These are phyloP conservation scores for Muntiacus reevesi DNA, from an alignment of 2,113 vertebrate species.

Conservation along the genomic window DNA sequence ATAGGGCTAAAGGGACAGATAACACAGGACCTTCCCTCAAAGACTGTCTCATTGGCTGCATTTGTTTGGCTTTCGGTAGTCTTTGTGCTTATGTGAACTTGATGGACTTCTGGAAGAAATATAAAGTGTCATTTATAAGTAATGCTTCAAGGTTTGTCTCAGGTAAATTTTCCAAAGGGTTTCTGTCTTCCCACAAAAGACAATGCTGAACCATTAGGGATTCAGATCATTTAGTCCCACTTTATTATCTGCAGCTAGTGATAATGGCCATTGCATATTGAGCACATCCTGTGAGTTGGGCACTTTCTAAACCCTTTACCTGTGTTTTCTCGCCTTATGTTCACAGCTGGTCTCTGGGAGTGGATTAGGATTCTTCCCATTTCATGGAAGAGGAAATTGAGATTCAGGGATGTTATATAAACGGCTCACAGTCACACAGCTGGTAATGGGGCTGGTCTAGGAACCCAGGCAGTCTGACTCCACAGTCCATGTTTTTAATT, in stretches of 20 bases:
- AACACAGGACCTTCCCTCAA: background rate
- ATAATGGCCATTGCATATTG: accelerated
- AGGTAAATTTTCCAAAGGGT: background rate
- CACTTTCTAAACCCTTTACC: background rate
- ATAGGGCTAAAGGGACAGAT: background rate
- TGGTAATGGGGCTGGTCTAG: background rate
- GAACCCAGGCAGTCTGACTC: background rate
- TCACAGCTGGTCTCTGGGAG: background rate
- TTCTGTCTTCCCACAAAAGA: background rate
- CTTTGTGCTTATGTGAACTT: background rate
- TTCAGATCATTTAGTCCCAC: background rate
- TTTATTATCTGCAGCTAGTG: background rate
- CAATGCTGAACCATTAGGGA: background rate
- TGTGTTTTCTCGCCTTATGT: background rate
- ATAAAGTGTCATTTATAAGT: background rate
- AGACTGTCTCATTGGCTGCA: background rate
- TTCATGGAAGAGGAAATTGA: background rate
- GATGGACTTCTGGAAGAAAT: background rate
- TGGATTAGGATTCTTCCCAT: background rate
- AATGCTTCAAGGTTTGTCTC: background rate
- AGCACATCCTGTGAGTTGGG: background rate
- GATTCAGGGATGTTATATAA: background rate
- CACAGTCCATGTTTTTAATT: background rate
- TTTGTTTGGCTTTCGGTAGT: background rate
- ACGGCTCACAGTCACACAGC: background rate